Evolutionary conservation across 2,113 vertebrate genomes (phyloP).

Genomic region (Malaclemys terrapin): DNA sequence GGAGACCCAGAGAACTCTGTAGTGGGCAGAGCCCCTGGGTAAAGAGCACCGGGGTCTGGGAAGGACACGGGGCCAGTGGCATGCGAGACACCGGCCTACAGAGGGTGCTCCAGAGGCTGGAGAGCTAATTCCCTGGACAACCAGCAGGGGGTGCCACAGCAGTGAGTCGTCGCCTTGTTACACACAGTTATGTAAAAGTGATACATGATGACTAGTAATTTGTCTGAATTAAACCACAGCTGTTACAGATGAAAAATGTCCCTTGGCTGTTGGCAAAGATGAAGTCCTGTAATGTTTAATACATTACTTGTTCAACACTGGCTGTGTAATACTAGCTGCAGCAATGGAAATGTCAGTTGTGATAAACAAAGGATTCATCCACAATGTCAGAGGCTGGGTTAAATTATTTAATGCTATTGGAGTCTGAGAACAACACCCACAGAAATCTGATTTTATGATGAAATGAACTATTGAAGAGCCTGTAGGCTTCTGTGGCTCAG

Average conservation of each 20-base stretch:
- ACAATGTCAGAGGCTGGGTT: constrained; percentile 60
- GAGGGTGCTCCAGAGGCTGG: too few relatives aligned
- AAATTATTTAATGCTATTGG: constrained; percentile 64
- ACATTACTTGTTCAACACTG: constrained; percentile 63
- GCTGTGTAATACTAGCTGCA: constrained; percentile 59
- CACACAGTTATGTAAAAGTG: constrained; percentile 54
- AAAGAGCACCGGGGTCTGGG: too few relatives aligned
- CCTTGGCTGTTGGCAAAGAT: constrained; percentile 58
- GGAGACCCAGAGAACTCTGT: too few relatives aligned
- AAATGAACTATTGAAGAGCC: constrained; percentile 54
- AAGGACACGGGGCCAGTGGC: too few relatives aligned
- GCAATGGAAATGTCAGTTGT: constrained; percentile 71
- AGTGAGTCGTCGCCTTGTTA: too few relatives aligned
- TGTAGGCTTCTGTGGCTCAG: constrained; percentile 18
- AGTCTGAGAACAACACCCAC: constrained; percentile 54
- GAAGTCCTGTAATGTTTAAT: constrained; percentile 66
- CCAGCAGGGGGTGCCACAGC: too few relatives aligned
- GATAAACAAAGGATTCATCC: constrained; percentile 70
- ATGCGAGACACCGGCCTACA: too few relatives aligned
- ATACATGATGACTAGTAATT: constrained; percentile 60
- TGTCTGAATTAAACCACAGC: constrained; percentile 70
- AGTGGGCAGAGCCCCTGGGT: too few relatives aligned
- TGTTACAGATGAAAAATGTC: constrained; percentile 71
- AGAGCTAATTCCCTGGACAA: too few relatives aligned
- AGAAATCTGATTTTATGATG: constrained; percentile 66